These are phyloP conservation scores for Campaea margaritaria DNA, from an alignment of 2,888 invertebrate species.

Conservation along the genomic window DNA sequence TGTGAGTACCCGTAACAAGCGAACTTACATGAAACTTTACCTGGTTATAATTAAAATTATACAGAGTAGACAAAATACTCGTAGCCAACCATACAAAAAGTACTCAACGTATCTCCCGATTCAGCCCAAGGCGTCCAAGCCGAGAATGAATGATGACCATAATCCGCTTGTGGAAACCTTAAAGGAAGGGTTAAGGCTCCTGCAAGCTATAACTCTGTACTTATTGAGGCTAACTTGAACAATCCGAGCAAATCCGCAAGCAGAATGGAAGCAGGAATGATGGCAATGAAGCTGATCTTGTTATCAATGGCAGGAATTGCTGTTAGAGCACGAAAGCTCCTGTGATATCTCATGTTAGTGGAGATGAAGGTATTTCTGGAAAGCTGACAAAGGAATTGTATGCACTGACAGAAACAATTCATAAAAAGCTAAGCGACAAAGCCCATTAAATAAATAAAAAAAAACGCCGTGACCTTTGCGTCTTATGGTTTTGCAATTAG, in stretches of 20 bases:
- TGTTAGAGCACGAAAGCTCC: conserved; percentile 13
- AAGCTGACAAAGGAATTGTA: conserved; percentile 8
- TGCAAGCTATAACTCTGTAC: conserved; percentile 74
- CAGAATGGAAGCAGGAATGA: conserved; percentile 60
- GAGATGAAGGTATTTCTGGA: conserved; percentile 7
- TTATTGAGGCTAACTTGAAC: conserved; percentile 72
- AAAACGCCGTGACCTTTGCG: too few species aligned
- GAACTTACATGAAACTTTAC: too few species aligned
- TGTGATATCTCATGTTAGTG: conserved; percentile 9
- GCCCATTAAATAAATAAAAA: too few species aligned
- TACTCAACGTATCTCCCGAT: conserved; percentile 62
- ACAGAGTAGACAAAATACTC: conserved; percentile 24
- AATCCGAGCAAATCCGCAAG: conserved; percentile 62
- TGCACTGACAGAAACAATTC: too few species aligned
- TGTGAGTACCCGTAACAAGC: too few species aligned
- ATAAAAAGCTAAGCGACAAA: too few species aligned
- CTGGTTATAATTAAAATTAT: too few species aligned
- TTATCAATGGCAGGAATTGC: conserved; percentile 34
- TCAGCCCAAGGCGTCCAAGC: conserved; percentile 70
- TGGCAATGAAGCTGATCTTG: conserved; percentile 48
- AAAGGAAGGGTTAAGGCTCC: conserved; percentile 81
- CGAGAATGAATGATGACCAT: conserved; percentile 82
- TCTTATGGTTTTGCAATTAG: too few species aligned
- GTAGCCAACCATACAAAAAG: conserved; percentile 50
- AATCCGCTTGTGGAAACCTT: conserved; percentile 83